Evolutionary conservation across 1,140 invertebrate species (phyloP).

Genomic region (Saccostrea glomerata): DNA sequence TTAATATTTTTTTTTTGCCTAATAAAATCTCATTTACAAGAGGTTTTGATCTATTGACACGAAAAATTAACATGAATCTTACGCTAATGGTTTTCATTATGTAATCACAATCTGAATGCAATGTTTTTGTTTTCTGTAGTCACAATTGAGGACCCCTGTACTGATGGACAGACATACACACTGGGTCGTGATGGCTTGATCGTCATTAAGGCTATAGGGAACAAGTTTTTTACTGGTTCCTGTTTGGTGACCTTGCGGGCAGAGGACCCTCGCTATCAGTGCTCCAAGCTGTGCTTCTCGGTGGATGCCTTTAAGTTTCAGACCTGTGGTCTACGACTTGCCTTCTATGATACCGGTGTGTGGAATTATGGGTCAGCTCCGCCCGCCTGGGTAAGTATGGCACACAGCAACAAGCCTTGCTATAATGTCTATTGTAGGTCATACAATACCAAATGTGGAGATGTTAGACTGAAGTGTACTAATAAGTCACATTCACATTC

Average conservation of each 20-base stretch:
- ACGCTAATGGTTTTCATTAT: no score
- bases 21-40: not conserved
- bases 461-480: no score
- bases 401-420: no score
- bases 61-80: no score
- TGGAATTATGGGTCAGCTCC: conserved; percentile 48
- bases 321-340: conserved; percentile 38
- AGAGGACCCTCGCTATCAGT: conserved; percentile 38
- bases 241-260: conserved; percentile 39
- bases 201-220: conserved; percentile 20
- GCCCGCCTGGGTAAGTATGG: conserved; percentile 32
- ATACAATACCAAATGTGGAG: no score
- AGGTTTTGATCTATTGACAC: not conserved
- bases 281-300: conserved; percentile 42
- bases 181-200: conserved; percentile 36
- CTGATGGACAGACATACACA: conserved; percentile 13
- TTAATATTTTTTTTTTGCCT: no score
- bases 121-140: conserved; percentile 30
- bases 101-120: not conserved
- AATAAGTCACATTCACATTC: no score
- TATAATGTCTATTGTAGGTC: no score
- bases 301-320: conserved; percentile 24
- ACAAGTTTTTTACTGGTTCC: conserved; percentile 44
- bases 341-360: conserved; percentile 45
- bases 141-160: conserved; percentile 47